Conservation (phyloP, 2,888 invertebrate genomes). For the Caenorhabditis sp. region DNA sequence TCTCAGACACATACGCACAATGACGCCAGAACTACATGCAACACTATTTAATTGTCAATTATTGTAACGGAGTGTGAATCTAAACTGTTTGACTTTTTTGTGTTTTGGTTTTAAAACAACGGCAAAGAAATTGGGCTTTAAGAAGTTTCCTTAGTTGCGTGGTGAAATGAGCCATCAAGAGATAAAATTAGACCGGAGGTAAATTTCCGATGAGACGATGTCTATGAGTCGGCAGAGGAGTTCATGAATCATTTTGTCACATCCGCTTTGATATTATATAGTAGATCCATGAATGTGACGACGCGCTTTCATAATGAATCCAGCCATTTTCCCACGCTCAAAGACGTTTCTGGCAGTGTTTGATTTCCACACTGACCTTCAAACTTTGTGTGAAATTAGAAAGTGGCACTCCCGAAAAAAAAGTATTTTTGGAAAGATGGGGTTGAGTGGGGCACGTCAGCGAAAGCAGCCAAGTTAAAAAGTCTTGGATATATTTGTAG, state of each 20-base stretch:
- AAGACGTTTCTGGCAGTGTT: slow-evolving; percentile 14
- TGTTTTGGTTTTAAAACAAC: slow-evolving; percentile 16
- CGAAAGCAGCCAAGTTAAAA: slow-evolving; percentile 34
- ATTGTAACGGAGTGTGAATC: not conserved
- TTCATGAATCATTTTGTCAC: slow-evolving; percentile 27
- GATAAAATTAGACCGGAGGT: not conserved
- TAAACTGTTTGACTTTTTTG: not conserved
- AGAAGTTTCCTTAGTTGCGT: no score
- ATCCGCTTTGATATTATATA: slow-evolving; percentile 24
- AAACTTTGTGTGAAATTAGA: slow-evolving; percentile 33
- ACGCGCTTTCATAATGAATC: slow-evolving; percentile 6
- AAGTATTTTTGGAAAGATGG: slow-evolving; percentile 31
- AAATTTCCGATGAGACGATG: not conserved
- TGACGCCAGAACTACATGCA: slow-evolving; percentile 13
- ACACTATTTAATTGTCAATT: not conserved
- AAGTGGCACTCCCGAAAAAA: slow-evolving; percentile 13
- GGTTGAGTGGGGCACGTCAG: not conserved
- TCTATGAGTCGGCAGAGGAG: slow-evolving; percentile 6
- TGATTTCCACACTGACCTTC: slow-evolving; percentile 45
- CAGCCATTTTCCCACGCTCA: slow-evolving; percentile 31
- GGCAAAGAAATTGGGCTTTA: no score
- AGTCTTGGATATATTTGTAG: slow-evolving; percentile 6
- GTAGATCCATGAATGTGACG: slow-evolving; percentile 30
- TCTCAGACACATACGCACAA: not conserved
- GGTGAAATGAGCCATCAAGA: no score